phyloP scores from a whole-genome alignment of 2,113 vertebrate species.

The Microtus ochrogaster region DNA sequence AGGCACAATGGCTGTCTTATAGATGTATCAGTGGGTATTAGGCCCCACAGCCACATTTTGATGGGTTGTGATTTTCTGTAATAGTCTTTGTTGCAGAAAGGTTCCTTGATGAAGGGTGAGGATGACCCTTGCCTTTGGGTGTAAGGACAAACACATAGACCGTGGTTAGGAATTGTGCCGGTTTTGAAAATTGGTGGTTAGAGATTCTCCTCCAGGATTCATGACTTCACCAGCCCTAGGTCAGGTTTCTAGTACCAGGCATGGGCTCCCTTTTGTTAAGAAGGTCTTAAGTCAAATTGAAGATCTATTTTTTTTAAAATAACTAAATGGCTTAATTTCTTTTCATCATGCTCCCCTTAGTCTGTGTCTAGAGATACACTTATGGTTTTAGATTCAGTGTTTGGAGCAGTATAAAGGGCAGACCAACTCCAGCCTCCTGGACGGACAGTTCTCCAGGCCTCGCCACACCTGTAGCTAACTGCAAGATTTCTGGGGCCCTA shows the following conservation, averaged over 20 bases:
- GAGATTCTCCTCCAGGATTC: background rate
- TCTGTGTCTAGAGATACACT: background rate
- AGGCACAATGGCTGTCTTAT: no score
- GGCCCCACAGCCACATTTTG: no score
- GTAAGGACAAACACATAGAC: no score
- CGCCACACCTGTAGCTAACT: background rate
- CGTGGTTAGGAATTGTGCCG: no score
- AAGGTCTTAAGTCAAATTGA: background rate
- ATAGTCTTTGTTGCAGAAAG: no score
- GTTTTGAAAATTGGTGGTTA: background rate
- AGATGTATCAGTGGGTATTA: no score
- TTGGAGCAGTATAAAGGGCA: slow-evolving; percentile 44
- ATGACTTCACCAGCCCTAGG: background rate
- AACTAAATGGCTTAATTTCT: background rate
- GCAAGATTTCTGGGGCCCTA: background rate
- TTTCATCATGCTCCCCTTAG: slow-evolving; percentile 30
- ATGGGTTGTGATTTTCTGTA: no score
- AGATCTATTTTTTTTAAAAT: background rate
- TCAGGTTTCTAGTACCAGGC: background rate
- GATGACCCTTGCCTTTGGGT: no score
- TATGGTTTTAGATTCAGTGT: slow-evolving; percentile 50
- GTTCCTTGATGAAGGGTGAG: no score
- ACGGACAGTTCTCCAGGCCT: background rate
- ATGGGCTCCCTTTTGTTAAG: no score
- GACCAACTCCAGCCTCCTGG: background rate